phyloP scores from a whole-genome alignment of 2,797 vertebrate species.

The Phataginus tricuspis region DNA sequence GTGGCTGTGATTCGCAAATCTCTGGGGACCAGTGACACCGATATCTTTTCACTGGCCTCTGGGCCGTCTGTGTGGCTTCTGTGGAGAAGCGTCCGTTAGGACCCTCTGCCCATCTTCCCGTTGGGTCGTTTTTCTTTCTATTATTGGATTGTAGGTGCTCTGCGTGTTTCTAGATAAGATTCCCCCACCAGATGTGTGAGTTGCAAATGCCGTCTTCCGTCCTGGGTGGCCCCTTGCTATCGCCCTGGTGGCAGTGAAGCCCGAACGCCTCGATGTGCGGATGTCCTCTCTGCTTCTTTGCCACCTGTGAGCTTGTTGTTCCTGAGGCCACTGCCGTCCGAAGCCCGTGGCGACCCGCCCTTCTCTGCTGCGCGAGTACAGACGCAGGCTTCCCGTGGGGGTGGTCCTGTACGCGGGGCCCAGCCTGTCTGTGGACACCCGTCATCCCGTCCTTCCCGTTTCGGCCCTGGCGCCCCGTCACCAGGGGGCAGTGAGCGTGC shows the following conservation, averaged over 20 bases:
- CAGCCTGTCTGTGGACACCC: no score
- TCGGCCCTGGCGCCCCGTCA: no score
- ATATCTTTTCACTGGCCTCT: neutral
- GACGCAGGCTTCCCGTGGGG: no score
- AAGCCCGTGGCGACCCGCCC: no score
- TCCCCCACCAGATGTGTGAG: accelerated
- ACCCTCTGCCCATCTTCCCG: neutral
- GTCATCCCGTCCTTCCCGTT: no score
- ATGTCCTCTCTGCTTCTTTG: no score
- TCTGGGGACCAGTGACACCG: accelerated
- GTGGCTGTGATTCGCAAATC: neutral
- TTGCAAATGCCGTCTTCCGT: neutral
- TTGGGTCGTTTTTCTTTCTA: neutral
- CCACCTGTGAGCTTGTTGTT: no score
- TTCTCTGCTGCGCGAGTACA: no score
- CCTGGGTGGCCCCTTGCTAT: neutral
- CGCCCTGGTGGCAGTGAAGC: neutral
- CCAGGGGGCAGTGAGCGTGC: neutral
- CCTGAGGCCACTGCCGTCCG: no score
- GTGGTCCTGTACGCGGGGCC: no score
- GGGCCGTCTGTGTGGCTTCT: neutral
- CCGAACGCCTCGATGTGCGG: neutral
- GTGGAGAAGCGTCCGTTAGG: neutral
- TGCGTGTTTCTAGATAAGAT: accelerated
- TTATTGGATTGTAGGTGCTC: neutral